Conservation (phyloP, 2,888 invertebrate genomes). For the Dyspetes luteomarginatus region DNA sequence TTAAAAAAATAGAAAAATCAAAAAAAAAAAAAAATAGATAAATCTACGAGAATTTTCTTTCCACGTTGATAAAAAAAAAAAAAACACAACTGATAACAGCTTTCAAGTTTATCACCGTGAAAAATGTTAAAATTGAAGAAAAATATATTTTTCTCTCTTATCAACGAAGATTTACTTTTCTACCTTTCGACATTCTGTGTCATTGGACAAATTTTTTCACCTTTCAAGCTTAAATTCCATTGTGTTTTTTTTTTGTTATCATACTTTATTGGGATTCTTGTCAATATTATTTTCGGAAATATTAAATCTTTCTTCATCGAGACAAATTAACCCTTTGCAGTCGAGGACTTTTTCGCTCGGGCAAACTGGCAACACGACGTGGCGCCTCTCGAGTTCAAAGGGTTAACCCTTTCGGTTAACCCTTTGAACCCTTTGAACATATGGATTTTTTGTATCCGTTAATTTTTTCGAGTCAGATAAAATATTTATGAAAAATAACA, state of each 20-base stretch:
- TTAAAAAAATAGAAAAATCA: neutral
- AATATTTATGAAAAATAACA: no score
- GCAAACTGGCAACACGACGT: no score
- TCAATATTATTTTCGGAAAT: neutral
- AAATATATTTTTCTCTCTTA: neutral
- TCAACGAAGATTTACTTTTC: neutral
- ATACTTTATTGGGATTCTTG: neutral
- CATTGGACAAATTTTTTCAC: neutral
- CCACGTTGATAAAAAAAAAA: neutral
- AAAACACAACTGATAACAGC: slow-evolving; percentile 17
- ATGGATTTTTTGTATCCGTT: no score
- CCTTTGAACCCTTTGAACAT: no score
- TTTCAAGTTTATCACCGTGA: slow-evolving; percentile 16
- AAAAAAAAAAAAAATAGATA: neutral
- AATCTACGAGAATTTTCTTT: neutral
- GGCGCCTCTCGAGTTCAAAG: no score
- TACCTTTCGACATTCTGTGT: neutral
- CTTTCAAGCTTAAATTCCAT: neutral
- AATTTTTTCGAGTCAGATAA: no score
- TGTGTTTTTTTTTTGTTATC: neutral
- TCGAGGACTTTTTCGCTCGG: no score
- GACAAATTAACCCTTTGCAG: no score
- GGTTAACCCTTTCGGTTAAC: no score
- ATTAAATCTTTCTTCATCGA: neutral
- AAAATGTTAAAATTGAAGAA: neutral